phyloP scores from a whole-genome alignment of 2,888 invertebrate species.

The Sarcophaga rosellei region DNA sequence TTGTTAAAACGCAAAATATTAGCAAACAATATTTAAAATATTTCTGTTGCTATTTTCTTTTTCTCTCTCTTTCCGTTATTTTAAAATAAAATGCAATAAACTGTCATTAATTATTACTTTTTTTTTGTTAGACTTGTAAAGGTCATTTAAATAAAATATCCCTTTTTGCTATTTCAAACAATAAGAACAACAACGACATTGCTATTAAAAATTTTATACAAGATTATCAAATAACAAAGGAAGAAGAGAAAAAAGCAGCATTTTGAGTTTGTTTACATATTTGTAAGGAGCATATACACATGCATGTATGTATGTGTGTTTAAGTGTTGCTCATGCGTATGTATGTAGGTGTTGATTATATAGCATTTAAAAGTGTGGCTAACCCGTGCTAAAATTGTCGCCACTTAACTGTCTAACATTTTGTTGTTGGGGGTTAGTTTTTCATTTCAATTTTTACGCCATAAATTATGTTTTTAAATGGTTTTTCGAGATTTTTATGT shows the following conservation, averaged over 20 bases:
- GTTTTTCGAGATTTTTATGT: not conserved
- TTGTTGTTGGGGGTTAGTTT: constrained; percentile 24
- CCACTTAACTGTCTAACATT: not conserved
- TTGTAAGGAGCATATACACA: not conserved
- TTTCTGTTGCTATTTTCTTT: not conserved
- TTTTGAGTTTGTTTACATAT: constrained; percentile 32
- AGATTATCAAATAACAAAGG: not conserved
- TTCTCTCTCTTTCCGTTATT: not conserved
- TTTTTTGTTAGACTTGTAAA: constrained; percentile 11
- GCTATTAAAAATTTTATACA: constrained; percentile 19
- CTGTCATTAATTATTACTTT: constrained; percentile 30
- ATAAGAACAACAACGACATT: not conserved
- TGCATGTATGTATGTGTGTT: not conserved
- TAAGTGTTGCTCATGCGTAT: not conserved
- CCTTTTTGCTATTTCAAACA: not conserved
- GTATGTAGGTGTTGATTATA: constrained; percentile 37
- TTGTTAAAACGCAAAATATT: constrained; percentile 33
- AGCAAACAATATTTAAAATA: constrained; percentile 20
- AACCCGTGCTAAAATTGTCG: constrained; percentile 32
- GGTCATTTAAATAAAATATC: constrained; percentile 35
- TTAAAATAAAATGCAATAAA: constrained; percentile 23
- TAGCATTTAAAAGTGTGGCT: constrained; percentile 49
- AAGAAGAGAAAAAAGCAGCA: constrained; percentile 23
- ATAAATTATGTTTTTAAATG: constrained; percentile 15
- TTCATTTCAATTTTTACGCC: not conserved